Conservation (phyloP, 2,888 invertebrate genomes). For the Andrena bicolor region DNA sequence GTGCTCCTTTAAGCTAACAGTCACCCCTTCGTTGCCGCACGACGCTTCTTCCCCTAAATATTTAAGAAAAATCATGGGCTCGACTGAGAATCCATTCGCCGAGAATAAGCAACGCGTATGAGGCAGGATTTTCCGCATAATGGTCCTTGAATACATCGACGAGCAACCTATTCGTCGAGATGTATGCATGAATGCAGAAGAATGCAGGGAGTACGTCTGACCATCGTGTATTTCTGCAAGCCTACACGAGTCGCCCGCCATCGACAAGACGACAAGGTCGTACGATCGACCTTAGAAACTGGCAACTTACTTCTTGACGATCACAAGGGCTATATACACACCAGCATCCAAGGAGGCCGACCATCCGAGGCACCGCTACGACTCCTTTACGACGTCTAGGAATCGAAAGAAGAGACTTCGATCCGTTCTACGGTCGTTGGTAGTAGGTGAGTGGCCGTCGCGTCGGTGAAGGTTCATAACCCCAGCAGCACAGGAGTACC, state of each 20-base stretch:
- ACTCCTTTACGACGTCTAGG: conserved; percentile 46
- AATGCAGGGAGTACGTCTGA: not conserved
- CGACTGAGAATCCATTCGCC: not conserved
- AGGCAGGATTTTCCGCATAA: too few species aligned
- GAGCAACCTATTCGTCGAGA: not conserved
- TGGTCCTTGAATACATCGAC: too few species aligned
- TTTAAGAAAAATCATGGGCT: not conserved
- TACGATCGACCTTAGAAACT: conserved; percentile 28
- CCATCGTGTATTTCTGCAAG: too few species aligned
- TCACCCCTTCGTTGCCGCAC: not conserved
- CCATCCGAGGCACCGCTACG: conserved; percentile 1
- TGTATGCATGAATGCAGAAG: not conserved
- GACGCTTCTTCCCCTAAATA: not conserved
- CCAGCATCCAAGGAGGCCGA: not conserved
- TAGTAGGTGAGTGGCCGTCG: conserved; percentile 44
- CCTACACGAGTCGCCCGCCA: not conserved
- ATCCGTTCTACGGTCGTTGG: conserved; percentile 41
- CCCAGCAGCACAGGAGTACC: conserved; percentile 30
- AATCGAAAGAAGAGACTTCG: conserved; percentile 47
- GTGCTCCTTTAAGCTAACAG: conserved; percentile 6
- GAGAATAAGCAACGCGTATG: too few species aligned
- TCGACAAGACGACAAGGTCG: conserved; percentile 40
- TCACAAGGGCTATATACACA: not conserved
- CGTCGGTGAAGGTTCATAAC: conserved; percentile 69
- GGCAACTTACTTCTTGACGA: conserved; percentile 2